Evolutionary conservation across 1,140 invertebrate species (phyloP).

Genomic region (Drosophila teissieri): DNA sequence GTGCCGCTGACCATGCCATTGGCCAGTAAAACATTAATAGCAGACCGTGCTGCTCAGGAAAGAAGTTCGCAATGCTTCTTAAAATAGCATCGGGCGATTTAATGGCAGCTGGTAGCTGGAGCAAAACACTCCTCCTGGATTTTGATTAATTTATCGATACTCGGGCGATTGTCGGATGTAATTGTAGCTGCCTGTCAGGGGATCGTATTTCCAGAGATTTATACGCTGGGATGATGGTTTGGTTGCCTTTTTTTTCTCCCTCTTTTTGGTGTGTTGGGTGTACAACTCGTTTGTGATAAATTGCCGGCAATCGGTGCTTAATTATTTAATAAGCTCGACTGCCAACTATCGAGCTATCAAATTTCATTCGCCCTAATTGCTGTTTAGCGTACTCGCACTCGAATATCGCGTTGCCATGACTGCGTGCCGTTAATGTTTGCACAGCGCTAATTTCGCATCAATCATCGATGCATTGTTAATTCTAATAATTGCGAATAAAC

Average conservation of each 20-base stretch:
- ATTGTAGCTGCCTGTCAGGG: slow-evolving; percentile 75
- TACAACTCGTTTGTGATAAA: slow-evolving; percentile 77
- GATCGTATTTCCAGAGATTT: slow-evolving; percentile 73
- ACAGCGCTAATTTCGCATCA: slow-evolving; percentile 20
- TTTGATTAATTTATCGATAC: slow-evolving; percentile 78
- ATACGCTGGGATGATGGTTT: slow-evolving; percentile 23
- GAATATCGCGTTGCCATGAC: slow-evolving; percentile 9
- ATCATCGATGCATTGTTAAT: slow-evolving; percentile 43
- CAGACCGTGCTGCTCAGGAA: not conserved
- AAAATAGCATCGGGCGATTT: slow-evolving; percentile 32
- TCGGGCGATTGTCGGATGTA: slow-evolving; percentile 45
- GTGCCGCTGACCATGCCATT: slow-evolving; percentile 69
- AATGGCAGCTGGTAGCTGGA: slow-evolving; percentile 20
- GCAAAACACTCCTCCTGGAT: not conserved
- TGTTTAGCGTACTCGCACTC: slow-evolving; percentile 4
- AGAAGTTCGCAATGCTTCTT: slow-evolving; percentile 23
- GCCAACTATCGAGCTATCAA: slow-evolving; percentile 42
- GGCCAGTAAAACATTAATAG: slow-evolving; percentile 55
- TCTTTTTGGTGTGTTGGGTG: not conserved
- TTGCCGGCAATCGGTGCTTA: slow-evolving; percentile 66
- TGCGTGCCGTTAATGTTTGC: slow-evolving; percentile 21
- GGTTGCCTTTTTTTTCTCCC: not conserved
- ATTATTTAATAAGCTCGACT: slow-evolving; percentile 72
- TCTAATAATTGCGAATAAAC: slow-evolving; percentile 53
- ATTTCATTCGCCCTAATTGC: slow-evolving; percentile 53